Evolutionary conservation across 2,113 vertebrate genomes (phyloP), one percentile per base, ranked within the genome.

Genomic region (Tricholaema leucomelas): DNA sequence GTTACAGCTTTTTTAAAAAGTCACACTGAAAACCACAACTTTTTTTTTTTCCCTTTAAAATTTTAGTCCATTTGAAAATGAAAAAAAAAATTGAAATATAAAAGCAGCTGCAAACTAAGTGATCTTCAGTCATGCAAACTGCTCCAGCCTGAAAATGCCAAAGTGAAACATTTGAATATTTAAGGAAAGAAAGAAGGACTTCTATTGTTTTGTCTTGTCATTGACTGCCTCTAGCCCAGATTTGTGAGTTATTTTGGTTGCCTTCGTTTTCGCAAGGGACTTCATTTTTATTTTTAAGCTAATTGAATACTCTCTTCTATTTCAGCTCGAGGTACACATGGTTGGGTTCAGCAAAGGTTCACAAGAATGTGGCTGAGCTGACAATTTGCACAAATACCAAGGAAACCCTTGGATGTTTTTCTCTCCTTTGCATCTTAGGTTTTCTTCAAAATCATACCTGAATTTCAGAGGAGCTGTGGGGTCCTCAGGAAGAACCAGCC

Each of bases 201-300:
- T 75, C 46, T 67, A 46, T 93, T 93, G 64, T 79, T 89, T 87
- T 93, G 63, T 58, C 79, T 85, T 92, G 91, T 87, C 77, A 55
- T 52, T 87, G 60, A 42, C 31, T 80, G 64, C 91, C 56, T 93
- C 76, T 64, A 82, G 66, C 42, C 50, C 35, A 85, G 46, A 91
- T 91, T 66, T 91, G 48, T 38, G 55, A 85, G 52, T 80, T 91
- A 89, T 87, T 93, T 80, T 80, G 18, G 19, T 92, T 94, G 91
- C 52, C 64, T 93, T 82, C 10, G 17, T 87, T 93, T 94, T 75
- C 81, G 61, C 50, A 70, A 40, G 74, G 54, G 72, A 77, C 9
- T 72, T 65, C 1, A 11, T 60, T 77, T 21, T 59, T 76, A 50
- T 67, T 55, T 11, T 67, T 33, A 28, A 52, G 58, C 6, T 87